A percentile compares a stretch with the other conserved stretches of the same genome.
Conservation (phyloP, 2,113 vertebrate species). For the Leptocoma aspasia region DNA sequence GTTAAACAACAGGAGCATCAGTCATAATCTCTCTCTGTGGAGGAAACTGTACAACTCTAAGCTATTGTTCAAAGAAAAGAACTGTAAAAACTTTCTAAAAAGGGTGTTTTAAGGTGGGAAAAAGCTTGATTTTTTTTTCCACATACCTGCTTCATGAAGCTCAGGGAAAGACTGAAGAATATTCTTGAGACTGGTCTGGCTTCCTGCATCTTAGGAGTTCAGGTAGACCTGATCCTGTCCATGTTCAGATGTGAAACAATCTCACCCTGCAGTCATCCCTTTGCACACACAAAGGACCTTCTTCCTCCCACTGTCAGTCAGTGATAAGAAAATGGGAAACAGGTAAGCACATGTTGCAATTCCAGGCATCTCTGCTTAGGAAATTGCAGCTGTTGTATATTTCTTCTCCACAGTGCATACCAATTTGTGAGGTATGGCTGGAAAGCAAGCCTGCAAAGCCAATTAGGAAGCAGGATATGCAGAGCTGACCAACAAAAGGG, state of each 20-base stretch:
- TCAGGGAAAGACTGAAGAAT: neutral
- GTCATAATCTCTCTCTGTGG: neutral
- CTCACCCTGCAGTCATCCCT: neutral
- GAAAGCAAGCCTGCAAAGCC: neutral
- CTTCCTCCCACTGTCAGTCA: neutral
- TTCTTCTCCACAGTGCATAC: neutral
- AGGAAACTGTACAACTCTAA: neutral
- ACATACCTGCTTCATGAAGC: neutral
- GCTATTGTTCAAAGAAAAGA: neutral
- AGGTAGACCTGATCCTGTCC: neutral
- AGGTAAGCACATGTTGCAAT: neutral
- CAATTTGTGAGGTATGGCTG: neutral
- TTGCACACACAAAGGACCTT: neutral
- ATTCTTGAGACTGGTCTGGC: neutral
- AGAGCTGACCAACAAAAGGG: neutral
- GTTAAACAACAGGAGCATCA: neutral
- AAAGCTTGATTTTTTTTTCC: neutral
- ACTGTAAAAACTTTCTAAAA: neutral
- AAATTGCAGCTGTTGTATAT: neutral
- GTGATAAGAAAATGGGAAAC: neutral
- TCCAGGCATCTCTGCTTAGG: neutral
- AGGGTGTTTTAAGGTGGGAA: neutral
- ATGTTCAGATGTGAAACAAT: neutral
- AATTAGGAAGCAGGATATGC: neutral
- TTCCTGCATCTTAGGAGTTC: neutral